Evolutionary conservation across 2,797 vertebrate genomes (phyloP).

Genomic region (Chaenodraco wilsoni): DNA sequence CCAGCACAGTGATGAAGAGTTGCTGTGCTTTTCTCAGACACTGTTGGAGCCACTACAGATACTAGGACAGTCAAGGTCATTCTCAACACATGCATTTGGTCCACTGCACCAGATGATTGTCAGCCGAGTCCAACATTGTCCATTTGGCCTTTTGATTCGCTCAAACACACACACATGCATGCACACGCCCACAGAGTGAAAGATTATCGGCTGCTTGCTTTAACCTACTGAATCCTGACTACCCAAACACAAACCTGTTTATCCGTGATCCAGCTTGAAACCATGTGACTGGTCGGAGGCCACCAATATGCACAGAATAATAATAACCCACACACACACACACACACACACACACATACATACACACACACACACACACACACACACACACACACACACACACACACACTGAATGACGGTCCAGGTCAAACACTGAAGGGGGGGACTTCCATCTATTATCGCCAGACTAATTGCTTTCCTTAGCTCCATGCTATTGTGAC

Average conservation of each 20-base stretch:
- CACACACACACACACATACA: conserved; percentile 3
- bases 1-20: conserved; percentile 33
- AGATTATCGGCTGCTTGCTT: conserved; percentile 59
- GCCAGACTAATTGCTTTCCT: conserved; percentile 61
- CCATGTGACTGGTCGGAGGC: conserved; percentile 53
- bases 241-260: conserved; percentile 54
- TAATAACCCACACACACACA: conserved; percentile 1
- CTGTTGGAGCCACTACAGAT: conserved; percentile 16
- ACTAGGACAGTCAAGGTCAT: conserved; percentile 68
- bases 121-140: conserved; percentile 67
- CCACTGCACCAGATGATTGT: conserved; percentile 75
- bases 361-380: conserved; percentile 14
- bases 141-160: conserved; percentile 65
- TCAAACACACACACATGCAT: conserved; percentile 19
- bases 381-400: conserved; percentile 19
- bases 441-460: conserved; percentile 42
- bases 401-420: conserved; percentile 19
- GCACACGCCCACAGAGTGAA: conserved; percentile 10
- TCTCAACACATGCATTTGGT: conserved; percentile 70
- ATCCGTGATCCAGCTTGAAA: conserved; percentile 59
- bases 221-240: conserved; percentile 52
- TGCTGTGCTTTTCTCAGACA: conserved; percentile 41
- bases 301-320: conserved; percentile 39
- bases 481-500: conserved; percentile 17
- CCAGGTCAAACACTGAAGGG: conserved; percentile 30